Base-by-base conservation (phyloP, 53 echinoderm and acorn worm genomes). In the Holothuria leucospilota region DNA sequence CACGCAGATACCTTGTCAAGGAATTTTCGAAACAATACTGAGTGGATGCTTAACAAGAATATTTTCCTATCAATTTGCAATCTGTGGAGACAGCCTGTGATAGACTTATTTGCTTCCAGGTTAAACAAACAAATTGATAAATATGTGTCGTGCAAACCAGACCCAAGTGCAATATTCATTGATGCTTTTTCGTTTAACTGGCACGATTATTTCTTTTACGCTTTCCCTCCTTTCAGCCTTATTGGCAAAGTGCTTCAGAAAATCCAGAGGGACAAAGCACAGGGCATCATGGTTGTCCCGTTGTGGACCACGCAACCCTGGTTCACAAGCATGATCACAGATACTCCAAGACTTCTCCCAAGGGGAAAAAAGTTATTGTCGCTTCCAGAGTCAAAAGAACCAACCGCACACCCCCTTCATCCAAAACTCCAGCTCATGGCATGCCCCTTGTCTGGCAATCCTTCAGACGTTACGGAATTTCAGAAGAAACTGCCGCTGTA, bases 111-210 rank as follows among this genome's bases (percentile, higher is more conserved):
- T n/a, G n/a, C n/a, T n/a, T n/a, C n/a, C n/a, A n/a, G n/a, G n/a
- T n/a, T n/a, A n/a, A n/a, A n/a, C n/a, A n/a, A n/a, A n/a, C n/a
- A n/a, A n/a, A n/a, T n/a, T n/a, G n/a, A n/a, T n/a, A n/a, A n/a
- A n/a, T n/a, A n/a, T 78, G 87, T 94, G 1, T 78, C 94, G 12
- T 91, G 94, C 87, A 84, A 89, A 52, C 91, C 90, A 68, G 91
- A 91, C 71, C 91, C 85, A 23, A 59, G 15, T 58, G 39, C 21
- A 25, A 52, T 14, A 52, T 52, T 52, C 52, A 52, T 52, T 28
- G 67, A 30, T 66, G 67, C 67, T n/a, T 66, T 82, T 42, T 30
- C 82, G n/a, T n/a, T n/a, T n/a, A n/a, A n/a, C n/a, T n/a, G n/a
- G n/a, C n/a, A n/a, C n/a, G n/a, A n/a, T n/a, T 52, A 52, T 14